Evolutionary conservation across 2,797 vertebrate species (phyloP).

Genomic region (Microctenopoma lineatum): DNA sequence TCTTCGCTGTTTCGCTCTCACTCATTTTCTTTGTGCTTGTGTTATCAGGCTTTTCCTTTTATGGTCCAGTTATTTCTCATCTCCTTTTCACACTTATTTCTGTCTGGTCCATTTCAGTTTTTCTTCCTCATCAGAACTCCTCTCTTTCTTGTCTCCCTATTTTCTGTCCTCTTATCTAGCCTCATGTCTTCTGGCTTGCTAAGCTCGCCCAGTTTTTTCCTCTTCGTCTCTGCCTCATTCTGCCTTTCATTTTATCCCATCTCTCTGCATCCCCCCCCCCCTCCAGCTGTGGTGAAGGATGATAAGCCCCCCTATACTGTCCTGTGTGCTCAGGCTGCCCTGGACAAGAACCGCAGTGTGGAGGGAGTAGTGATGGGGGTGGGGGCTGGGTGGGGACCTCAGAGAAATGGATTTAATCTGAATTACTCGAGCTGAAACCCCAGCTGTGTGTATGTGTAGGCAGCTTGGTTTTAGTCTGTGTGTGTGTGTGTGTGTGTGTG

Average conservation of each 20-base stretch:
- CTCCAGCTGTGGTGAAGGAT: conserved; percentile 78
- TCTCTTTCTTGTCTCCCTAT: conserved; percentile 20
- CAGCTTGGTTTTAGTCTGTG: conserved; percentile 53
- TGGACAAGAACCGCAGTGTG: conserved; percentile 81
- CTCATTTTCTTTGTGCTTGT: conserved; percentile 36
- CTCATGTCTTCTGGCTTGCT: conserved; percentile 29
- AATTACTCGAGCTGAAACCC: conserved; percentile 82
- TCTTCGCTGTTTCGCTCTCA: conserved; percentile 29
- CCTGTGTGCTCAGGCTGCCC: conserved; percentile 70
- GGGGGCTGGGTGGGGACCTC: conserved; percentile 81
- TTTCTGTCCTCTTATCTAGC: conserved; percentile 24
- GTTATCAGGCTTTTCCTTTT: conserved; percentile 46
- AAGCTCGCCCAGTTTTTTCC: conserved; percentile 36
- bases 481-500: conserved; percentile 24
- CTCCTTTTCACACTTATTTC: conserved; percentile 40
- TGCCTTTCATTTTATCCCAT: conserved; percentile 58
- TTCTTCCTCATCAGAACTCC: conserved; percentile 12
- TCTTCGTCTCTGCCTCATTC: conserved; percentile 38
- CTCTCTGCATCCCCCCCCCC: conserved; percentile 58
- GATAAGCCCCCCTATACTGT: conserved; percentile 78
- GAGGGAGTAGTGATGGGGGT: conserved; percentile 66
- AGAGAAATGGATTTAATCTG: conserved; percentile 87
- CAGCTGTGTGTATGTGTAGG: conserved; percentile 80
- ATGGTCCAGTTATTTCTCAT: conserved; percentile 31
- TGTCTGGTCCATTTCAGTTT: conserved; percentile 8